These are phyloP conservation scores for Caenorhabditis sp. DNA, from an alignment of 2,888 invertebrate genomes.

Conservation along the genomic window DNA sequence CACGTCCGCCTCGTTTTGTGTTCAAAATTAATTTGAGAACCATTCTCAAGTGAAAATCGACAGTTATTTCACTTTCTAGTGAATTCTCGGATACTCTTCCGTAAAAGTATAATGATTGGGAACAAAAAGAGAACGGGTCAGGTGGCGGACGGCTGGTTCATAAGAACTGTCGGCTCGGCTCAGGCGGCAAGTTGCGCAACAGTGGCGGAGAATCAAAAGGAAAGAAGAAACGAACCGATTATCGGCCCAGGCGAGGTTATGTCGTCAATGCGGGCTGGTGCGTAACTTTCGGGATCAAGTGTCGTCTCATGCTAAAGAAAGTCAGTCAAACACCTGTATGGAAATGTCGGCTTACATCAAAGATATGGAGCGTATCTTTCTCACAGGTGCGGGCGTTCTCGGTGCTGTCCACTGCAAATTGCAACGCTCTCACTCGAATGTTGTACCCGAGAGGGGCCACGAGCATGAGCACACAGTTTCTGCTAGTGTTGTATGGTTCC, in stretches of 20 bases:
- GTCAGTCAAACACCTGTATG: neutral
- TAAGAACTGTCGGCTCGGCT: conserved; percentile 14
- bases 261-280: conserved; percentile 68
- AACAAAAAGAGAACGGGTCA: conserved; percentile 5
- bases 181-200: conserved; percentile 38
- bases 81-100: too few species aligned
- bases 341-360: conserved; percentile 66
- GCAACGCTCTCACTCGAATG: conserved; percentile 66
- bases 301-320: conserved; percentile 71
- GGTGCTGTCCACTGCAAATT: conserved; percentile 69
- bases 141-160: conserved; percentile 4
- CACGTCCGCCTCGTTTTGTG: conserved; percentile 1
- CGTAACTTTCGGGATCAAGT: conserved; percentile 65
- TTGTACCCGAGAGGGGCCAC: conserved; percentile 72
- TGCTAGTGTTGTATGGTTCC: conserved; percentile 67
- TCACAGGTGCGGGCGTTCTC: conserved; percentile 56
- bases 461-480: conserved; percentile 72
- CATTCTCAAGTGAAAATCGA: too few species aligned
- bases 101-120: too few species aligned
- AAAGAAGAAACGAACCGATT: conserved; percentile 61
- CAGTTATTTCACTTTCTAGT: too few species aligned
- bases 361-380: conserved; percentile 72
- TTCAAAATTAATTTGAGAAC: conserved; percentile 57
- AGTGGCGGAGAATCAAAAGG: conserved; percentile 36
- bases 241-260: conserved; percentile 72